These are phyloP conservation scores for Meiosimyza platycephala DNA, from an alignment of 2,888 invertebrate genomes.

Conservation along the genomic window DNA sequence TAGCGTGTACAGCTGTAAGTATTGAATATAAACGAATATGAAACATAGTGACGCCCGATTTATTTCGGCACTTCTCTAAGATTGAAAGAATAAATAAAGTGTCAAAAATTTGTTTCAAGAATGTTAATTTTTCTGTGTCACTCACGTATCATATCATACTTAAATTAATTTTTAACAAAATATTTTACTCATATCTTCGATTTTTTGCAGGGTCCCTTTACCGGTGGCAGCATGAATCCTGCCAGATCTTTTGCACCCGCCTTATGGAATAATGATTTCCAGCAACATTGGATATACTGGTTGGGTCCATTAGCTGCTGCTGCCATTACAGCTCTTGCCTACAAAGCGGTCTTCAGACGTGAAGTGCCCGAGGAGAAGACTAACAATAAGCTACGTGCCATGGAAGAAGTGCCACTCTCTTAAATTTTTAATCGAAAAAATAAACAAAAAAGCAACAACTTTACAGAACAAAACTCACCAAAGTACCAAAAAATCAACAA, in stretches of 20 bases:
- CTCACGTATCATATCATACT: no score
- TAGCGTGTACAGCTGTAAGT: constrained; percentile 76
- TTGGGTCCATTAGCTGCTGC: constrained; percentile 71
- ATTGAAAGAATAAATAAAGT: no score
- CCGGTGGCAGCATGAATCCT: constrained; percentile 80
- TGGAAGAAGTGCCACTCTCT: constrained; percentile 64
- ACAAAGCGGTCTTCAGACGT: constrained; percentile 66
- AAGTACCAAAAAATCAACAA: not conserved
- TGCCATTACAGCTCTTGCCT: constrained; percentile 66
- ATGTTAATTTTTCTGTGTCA: no score
- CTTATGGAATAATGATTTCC: constrained; percentile 75
- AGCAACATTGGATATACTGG: constrained; percentile 80
- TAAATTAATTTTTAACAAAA: not conserved
- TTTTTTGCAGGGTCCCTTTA: constrained; percentile 74
- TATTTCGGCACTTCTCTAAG: no score
- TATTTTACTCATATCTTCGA: not conserved
- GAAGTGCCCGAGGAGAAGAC: constrained; percentile 59
- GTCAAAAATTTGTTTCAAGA: no score
- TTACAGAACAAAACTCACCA: constrained; percentile 14
- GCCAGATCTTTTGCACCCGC: constrained; percentile 79
- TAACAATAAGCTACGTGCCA: constrained; percentile 56
- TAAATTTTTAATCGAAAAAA: constrained; percentile 43
- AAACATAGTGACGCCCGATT: no score
- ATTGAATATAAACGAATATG: no score
- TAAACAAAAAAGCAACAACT: not conserved